phyloP scores from a whole-genome alignment of 1,140 invertebrate genomes.

The Anastrepha ludens region DNA sequence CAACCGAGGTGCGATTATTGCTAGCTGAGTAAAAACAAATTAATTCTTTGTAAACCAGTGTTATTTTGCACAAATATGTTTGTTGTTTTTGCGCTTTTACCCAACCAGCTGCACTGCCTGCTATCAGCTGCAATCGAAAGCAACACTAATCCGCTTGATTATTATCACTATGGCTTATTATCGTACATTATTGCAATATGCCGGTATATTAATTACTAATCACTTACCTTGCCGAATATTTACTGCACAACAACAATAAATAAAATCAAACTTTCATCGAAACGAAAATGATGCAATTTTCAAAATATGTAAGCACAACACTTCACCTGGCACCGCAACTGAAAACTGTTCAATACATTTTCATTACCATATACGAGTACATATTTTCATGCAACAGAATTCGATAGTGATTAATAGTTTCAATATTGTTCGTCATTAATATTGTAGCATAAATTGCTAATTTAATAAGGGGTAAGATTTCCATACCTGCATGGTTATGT shows the following conservation, averaged over 20 bases:
- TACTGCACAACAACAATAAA: not conserved
- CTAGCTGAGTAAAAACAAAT: too few species aligned
- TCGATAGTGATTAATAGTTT: not conserved
- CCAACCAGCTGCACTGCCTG: not conserved
- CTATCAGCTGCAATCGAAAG: not conserved
- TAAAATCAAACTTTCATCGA: not conserved
- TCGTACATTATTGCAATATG: too few species aligned
- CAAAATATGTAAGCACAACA: not conserved
- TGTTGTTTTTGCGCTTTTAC: too few species aligned
- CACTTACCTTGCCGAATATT: not conserved
- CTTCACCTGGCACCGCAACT: not conserved
- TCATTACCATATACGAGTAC: not conserved
- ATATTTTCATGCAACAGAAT: not conserved
- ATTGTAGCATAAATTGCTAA: not conserved
- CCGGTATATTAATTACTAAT: slow-evolving; percentile 21
- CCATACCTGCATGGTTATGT: not conserved
- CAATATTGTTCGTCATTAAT: slow-evolving; percentile 18
- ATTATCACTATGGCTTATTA: slow-evolving; percentile 35
- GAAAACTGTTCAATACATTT: not conserved
- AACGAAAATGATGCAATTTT: not conserved
- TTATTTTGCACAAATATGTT: too few species aligned
- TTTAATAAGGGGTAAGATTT: not conserved
- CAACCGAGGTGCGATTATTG: too few species aligned
- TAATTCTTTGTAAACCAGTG: too few species aligned
- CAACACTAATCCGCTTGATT: slow-evolving; percentile 9